phyloP scores from a whole-genome alignment of 2,113 vertebrate genomes.

The Engraulis encrasicolus region DNA sequence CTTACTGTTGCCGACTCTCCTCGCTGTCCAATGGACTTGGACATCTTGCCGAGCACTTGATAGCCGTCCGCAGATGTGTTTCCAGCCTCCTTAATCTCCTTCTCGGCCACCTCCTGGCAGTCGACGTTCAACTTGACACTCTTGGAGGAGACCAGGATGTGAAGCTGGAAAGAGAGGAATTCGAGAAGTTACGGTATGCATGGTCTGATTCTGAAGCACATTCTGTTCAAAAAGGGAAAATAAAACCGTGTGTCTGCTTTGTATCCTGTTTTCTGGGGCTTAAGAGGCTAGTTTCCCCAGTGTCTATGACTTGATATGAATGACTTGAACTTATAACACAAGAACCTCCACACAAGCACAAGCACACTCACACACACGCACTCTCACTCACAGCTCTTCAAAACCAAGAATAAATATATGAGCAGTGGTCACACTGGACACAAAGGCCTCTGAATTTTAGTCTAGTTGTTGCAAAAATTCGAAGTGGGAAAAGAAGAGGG shows the following conservation, averaged over 20 bases:
- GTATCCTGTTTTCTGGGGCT: constrained; percentile 34
- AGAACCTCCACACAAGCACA: not conserved
- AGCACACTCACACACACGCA: not conserved
- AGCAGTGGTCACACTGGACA: not conserved
- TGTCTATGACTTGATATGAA: not conserved
- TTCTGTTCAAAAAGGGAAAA: not conserved
- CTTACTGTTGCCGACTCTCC: constrained; percentile 93
- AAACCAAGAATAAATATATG: not conserved
- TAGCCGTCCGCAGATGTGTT: constrained; percentile 91
- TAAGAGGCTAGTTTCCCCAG: constrained; percentile 2
- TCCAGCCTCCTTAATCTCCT: constrained; percentile 85
- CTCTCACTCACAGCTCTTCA: not conserved
- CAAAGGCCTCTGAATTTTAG: not conserved
- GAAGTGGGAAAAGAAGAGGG: not conserved
- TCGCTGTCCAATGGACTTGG: constrained; percentile 77
- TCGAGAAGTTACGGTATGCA: constrained; percentile 28
- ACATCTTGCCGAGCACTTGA: constrained; percentile 93
- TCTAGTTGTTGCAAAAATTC: not conserved
- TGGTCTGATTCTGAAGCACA: constrained; percentile 14
- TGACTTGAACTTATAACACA: too few species aligned
- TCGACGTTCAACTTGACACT: constrained; percentile 90
- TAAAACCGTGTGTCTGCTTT: constrained; percentile 51
- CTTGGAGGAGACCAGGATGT: constrained; percentile 89
- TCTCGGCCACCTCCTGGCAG: constrained; percentile 88
- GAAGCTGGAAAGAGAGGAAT: constrained; percentile 77